Evolutionary conservation across 2,888 invertebrate species (phyloP), one percentile per base, ranked within the genome.

Genomic region (Catocala sponsa): DNA sequence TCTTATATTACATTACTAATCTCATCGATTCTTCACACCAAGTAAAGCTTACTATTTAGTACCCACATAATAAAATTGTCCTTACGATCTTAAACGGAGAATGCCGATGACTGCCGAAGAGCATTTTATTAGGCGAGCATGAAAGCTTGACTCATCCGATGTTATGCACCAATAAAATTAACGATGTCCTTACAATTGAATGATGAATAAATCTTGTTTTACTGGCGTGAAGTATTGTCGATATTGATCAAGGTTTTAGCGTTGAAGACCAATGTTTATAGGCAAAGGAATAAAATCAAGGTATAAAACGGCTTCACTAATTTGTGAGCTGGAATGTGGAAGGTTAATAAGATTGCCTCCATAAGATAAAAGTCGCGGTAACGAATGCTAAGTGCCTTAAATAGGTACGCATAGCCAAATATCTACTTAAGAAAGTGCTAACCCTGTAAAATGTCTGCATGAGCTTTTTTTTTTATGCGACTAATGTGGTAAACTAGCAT

Each of bases 1-100:
- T 25, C 25, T 25, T 25, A 25, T 25, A 25, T 2, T 25, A 15
- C 15, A 15, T 15, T 15, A 25, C 6, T 5, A 42, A 42, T 42
- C n/a, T 5, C 11, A 42, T 4, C n/a, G 11, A 42, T 42, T 42
- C 5, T 44, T 44, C 44, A 44, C 44, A 44, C 44, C 13, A 11
- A 44, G 63, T 74, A 78, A 73, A 88, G 6, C 6, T 7, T 82
- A 87, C 88, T 91, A 91, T 92, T 92, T 89, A 92, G 91, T 90
- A 87, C 84, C 72, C 81, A 85, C 86, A 88, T 91, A 90, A n/a
- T n/a, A n/a, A n/a, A n/a, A 91, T 90, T 88, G 87, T 86, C 78
- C 84, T 84, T 87, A 90, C 90, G 89, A 89, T 84, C 84, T 78
- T 79, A 68, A 79, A 42, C 48, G 49, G 53, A 59, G 13, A 48